Evolutionary conservation across 2,113 vertebrate species (phyloP).

Genomic region (Eleginops maclovinus): DNA sequence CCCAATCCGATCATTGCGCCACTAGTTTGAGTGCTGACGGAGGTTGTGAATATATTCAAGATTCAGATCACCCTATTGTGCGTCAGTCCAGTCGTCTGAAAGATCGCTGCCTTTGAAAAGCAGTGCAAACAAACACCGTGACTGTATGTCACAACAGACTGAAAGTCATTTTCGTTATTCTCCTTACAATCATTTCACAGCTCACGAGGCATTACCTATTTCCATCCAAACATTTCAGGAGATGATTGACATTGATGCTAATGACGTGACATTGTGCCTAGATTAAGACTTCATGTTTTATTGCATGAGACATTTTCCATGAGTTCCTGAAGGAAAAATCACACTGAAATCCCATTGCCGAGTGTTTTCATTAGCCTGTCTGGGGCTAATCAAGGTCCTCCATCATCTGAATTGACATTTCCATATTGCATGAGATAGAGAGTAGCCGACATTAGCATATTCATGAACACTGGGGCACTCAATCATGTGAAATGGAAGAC

Average conservation of each 20-base stretch:
- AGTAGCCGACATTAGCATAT: slow-evolving; percentile 63
- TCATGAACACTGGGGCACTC: slow-evolving; percentile 55
- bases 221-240: slow-evolving; percentile 7
- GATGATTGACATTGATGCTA: slow-evolving; percentile 1
- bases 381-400: slow-evolving; percentile 50
- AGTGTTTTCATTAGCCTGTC: slow-evolving; percentile 33
- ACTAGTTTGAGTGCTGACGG: slow-evolving; percentile 60
- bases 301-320: slow-evolving; percentile 32
- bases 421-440: slow-evolving; percentile 50
- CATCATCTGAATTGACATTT: slow-evolving; percentile 57
- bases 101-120: slow-evolving; percentile 12
- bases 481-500: slow-evolving; percentile 64
- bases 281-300: slow-evolving; percentile 29
- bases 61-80: slow-evolving; percentile 34
- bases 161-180: slow-evolving; percentile 10
- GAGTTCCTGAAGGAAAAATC: slow-evolving; percentile 32
- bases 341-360: slow-evolving; percentile 26
- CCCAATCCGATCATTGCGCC: slow-evolving; percentile 59
- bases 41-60: slow-evolving; percentile 50
- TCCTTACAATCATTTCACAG: neutral
- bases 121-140: slow-evolving; percentile 6
- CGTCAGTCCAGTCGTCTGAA: slow-evolving; percentile 41
- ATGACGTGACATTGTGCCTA: slow-evolving; percentile 14
- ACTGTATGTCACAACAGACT: slow-evolving; percentile 11
- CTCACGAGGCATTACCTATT: slow-evolving; percentile 6